phyloP scores from a whole-genome alignment of 2,888 invertebrate species.

The Eilema sororculum region DNA sequence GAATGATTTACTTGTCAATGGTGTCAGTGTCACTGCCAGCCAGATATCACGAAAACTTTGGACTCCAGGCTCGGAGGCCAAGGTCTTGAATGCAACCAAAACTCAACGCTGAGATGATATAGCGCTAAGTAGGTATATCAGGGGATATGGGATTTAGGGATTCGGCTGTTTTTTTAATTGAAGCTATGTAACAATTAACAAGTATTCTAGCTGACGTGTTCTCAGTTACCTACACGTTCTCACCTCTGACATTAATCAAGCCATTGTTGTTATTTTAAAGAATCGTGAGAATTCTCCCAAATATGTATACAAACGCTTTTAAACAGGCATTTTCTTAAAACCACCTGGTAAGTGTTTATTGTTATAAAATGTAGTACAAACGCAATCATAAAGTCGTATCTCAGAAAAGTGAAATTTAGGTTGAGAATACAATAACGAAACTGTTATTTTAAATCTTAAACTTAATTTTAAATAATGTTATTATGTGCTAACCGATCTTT shows the following conservation, averaged over 20 bases:
- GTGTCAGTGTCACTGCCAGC: no score
- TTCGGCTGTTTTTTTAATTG: no score
- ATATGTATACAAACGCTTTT: constrained; percentile 7
- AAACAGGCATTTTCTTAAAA: constrained; percentile 19
- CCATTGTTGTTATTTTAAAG: constrained; percentile 38
- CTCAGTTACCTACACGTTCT: background rate
- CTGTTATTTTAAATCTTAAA: background rate
- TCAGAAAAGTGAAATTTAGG: constrained; percentile 47
- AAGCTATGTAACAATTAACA: no score
- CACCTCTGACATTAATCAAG: constrained; percentile 25
- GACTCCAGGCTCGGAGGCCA: no score
- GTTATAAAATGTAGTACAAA: constrained; percentile 37
- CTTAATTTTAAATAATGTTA: background rate
- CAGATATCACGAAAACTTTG: no score
- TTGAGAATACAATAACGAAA: constrained; percentile 22
- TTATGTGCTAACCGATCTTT: no score
- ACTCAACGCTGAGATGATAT: no score
- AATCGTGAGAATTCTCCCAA: constrained; percentile 39
- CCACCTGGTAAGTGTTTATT: constrained; percentile 36
- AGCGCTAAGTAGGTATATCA: no score
- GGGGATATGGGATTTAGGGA: no score
- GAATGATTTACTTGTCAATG: no score
- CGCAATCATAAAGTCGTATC: constrained; percentile 33
- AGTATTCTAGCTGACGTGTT: no score
- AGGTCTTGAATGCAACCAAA: no score